Percentiles rank a stretch among this genome's conserved stretches.
Conservation (phyloP, 2,113 vertebrate species). For the Elgaria multicarinata region DNA sequence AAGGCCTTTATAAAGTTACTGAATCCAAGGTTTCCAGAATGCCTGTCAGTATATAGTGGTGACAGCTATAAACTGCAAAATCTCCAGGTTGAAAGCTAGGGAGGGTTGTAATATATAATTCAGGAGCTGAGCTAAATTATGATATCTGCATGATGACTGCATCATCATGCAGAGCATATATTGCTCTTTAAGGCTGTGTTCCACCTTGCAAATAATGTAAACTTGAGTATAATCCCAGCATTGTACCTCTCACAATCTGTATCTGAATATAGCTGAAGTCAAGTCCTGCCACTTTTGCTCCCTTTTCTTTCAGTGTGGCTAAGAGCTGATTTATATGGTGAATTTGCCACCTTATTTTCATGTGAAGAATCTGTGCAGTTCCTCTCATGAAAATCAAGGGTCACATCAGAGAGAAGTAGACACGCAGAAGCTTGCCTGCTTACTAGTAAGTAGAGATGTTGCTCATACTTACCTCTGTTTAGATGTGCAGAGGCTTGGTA, state of each 20-base stretch:
- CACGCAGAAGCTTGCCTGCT: no score
- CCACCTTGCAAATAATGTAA: not conserved
- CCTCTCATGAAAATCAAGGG: not conserved
- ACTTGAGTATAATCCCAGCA: not conserved
- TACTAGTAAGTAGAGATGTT: not conserved
- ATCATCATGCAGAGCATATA: not conserved
- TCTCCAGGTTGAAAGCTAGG: not conserved
- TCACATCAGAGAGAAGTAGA: not conserved
- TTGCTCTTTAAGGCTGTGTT: not conserved
- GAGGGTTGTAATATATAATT: not conserved
- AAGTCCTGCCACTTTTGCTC: not conserved
- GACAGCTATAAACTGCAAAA: not conserved
- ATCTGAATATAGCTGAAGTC: not conserved
- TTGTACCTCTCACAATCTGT: not conserved
- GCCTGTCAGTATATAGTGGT: not conserved
- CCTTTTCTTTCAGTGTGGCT: not conserved
- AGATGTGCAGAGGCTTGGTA: no score
- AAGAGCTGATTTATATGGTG: not conserved
- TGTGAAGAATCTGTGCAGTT: not conserved
- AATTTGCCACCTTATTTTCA: not conserved
- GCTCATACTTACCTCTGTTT: no score
- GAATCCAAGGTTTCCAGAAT: not conserved
- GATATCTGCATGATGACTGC: not conserved
- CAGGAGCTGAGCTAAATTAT: not conserved
- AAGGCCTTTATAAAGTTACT: not conserved